Conservation (phyloP, 1,140 invertebrate genomes). For the Triops longicaudatus region DNA sequence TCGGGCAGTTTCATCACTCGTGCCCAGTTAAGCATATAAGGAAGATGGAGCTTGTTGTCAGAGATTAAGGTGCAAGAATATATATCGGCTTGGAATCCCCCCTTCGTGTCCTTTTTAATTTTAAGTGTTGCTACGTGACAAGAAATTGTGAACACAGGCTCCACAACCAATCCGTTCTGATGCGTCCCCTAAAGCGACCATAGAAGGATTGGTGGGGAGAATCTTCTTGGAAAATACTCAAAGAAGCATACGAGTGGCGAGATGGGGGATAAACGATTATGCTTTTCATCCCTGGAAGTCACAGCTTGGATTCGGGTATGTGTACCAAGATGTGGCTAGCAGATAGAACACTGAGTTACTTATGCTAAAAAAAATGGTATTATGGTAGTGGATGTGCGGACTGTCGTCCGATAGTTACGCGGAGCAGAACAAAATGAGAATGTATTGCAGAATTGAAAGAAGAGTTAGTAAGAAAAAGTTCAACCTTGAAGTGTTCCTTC, state of each 20-base stretch:
- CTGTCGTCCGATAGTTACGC: no score
- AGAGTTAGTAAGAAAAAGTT: no score
- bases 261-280: not conserved
- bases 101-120: not conserved
- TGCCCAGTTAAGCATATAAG: slow-evolving; percentile 15
- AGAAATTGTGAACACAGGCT: not conserved
- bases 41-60: not conserved
- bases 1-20: not conserved
- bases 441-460: no score
- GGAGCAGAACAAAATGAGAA: no score
- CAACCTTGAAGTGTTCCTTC: no score
- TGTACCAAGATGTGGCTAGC: not conserved
- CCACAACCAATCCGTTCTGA: not conserved
- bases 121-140: slow-evolving; percentile 2
- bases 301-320: not conserved
- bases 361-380: no score
- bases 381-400: no score
- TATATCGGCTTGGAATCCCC: not conserved
- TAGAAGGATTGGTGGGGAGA: not conserved
- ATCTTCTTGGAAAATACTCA: not conserved
- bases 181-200: not conserved
- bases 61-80: not conserved
- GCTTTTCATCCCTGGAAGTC: not conserved
- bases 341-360: not conserved
- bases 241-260: not conserved